A percentile compares a stretch with the other conserved stretches of the same genome.
Evolutionary conservation across 2,888 invertebrate species (phyloP).

Genomic region (Polietes domitor): DNA sequence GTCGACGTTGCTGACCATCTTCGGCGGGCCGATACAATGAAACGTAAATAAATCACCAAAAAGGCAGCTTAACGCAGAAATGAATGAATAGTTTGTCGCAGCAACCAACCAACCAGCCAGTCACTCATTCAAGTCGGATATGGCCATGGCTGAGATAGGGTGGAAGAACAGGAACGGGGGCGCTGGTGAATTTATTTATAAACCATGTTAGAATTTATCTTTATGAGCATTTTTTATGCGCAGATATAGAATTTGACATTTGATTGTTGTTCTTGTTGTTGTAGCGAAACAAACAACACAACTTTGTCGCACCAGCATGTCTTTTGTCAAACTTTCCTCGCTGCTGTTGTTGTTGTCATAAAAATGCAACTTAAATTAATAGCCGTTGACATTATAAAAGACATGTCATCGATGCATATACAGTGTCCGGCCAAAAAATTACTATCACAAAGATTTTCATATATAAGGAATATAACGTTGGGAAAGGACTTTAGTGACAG

Average conservation of each 20-base stretch:
- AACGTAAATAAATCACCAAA: conserved; percentile 63
- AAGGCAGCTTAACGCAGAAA: conserved; percentile 44
- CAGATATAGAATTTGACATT: neutral
- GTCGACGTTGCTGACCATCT: conserved; percentile 22
- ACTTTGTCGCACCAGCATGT: conserved; percentile 16
- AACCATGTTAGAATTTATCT: conserved; percentile 66
- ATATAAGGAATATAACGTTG: too few species aligned
- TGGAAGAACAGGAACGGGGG: too few species aligned
- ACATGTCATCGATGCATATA: conserved; percentile 22
- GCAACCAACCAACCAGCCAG: neutral
- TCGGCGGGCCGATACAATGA: conserved; percentile 39
- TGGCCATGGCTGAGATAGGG: neutral
- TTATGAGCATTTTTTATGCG: conserved; percentile 59
- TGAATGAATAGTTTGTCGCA: conserved; percentile 46
- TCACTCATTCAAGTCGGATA: neutral
- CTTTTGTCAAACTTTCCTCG: conserved; percentile 4
- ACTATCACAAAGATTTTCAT: too few species aligned
- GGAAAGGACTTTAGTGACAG: too few species aligned
- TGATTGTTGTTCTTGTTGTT: neutral
- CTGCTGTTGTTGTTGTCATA: conserved; percentile 30
- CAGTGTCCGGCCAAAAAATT: neutral
- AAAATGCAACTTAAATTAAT: conserved; percentile 58
- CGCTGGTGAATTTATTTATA: conserved; percentile 52
- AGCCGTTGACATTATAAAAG: conserved; percentile 50
- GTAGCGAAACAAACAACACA: neutral